Percentiles rank a stretch among this genome's conserved stretches.
phyloP scores from a whole-genome alignment of 1,140 invertebrate species.

The Varroa destructor region DNA sequence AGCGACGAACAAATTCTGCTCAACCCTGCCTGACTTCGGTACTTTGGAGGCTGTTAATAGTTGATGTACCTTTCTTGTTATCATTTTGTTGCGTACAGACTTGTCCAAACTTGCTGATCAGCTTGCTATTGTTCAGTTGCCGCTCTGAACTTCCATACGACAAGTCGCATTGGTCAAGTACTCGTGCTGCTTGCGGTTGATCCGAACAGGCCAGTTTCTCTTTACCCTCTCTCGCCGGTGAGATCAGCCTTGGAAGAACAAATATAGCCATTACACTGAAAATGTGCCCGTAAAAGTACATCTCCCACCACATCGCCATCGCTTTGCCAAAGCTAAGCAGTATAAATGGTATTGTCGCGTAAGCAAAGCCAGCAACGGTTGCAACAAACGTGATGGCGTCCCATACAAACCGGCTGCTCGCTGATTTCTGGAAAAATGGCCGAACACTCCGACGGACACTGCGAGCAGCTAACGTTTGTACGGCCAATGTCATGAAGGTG shows the following conservation, averaged over 20 bases:
- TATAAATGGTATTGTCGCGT: constrained; percentile 12
- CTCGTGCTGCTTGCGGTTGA: too few relatives aligned
- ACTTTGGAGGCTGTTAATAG: too few relatives aligned
- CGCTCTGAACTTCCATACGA: too few relatives aligned
- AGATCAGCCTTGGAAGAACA: neutral
- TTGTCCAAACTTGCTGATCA: too few relatives aligned
- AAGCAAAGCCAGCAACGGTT: neutral
- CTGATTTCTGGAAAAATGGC: constrained; percentile 53
- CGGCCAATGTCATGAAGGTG: constrained; percentile 71
- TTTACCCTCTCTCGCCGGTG: too few relatives aligned
- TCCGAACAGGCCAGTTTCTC: too few relatives aligned
- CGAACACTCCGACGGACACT: constrained; percentile 56
- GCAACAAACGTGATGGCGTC: neutral
- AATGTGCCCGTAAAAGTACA: constrained; percentile 25
- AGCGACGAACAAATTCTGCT: too few relatives aligned
- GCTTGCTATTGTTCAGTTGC: too few relatives aligned
- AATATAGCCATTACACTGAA: constrained; percentile 5
- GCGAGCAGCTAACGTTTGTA: constrained; percentile 71
- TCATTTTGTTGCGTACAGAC: too few relatives aligned
- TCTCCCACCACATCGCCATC: constrained; percentile 49
- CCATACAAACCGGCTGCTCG: neutral
- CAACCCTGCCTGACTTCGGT: too few relatives aligned
- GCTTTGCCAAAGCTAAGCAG: constrained; percentile 40
- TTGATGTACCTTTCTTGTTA: too few relatives aligned
- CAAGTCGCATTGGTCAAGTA: too few relatives aligned